These are phyloP conservation scores for Lasioglossum morio DNA, from an alignment of 2,888 invertebrate genomes.

Conservation along the genomic window DNA sequence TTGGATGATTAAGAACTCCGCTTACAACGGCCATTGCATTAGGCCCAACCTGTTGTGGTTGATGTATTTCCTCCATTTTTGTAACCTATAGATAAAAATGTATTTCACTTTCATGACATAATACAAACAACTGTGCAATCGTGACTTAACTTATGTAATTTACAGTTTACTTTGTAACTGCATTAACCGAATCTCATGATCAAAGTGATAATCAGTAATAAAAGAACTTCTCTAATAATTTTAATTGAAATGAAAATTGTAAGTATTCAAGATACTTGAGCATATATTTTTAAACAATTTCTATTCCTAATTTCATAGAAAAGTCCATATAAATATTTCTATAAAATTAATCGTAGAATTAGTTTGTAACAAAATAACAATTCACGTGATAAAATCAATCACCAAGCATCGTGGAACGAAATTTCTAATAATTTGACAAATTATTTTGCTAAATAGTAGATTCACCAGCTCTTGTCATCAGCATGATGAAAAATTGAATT, in stretches of 20 bases:
- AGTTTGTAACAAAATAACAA: background rate
- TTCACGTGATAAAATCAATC: background rate
- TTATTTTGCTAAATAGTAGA: background rate
- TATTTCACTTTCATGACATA: background rate
- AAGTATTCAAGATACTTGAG: background rate
- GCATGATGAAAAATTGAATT: background rate
- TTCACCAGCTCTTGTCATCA: background rate
- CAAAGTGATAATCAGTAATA: background rate
- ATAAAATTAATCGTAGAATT: background rate
- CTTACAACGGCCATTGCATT: conserved; percentile 76
- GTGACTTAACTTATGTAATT: background rate
- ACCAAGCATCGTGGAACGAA: background rate
- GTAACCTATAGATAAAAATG: conserved; percentile 41
- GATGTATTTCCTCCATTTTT: conserved; percentile 81
- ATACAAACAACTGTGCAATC: background rate
- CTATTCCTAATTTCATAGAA: background rate
- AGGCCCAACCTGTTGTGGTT: conserved; percentile 78
- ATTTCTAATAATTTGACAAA: conserved; percentile 31
- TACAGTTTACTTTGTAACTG: background rate
- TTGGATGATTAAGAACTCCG: conserved; percentile 75
- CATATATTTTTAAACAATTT: background rate
- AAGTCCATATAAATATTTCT: background rate
- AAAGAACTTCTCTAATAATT: background rate
- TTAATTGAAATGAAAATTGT: background rate
- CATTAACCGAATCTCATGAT: conserved; percentile 1